Base-by-base conservation (phyloP, 2,113 vertebrate genomes). In the Seriola rivoliana region DNA sequence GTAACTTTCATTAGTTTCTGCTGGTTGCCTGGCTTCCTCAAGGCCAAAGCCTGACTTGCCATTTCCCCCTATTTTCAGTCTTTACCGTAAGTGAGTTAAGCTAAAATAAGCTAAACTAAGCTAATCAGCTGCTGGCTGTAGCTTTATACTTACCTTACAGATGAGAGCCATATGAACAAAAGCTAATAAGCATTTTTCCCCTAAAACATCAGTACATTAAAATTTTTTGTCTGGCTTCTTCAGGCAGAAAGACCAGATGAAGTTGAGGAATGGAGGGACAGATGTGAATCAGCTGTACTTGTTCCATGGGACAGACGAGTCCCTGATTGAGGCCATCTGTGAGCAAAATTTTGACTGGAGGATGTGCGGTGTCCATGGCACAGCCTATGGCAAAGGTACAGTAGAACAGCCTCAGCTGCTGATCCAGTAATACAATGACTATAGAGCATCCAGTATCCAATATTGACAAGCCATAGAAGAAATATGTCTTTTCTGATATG, bases 271-370 rank as follows among this genome's bases (percentile, higher is more conserved):
- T 0, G 80, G 58, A 12, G 89, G 93, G 5, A 91, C 85, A n/a
- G 10, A 38, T 4, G 89, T 96, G 21, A 87, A 88, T 5, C 91
- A 97, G 90, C 17, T 46, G 14, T 85, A 96, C 40, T 88, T 96
- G 19, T 97, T 98, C 89, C 95, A 96, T 0, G 94, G 95, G 8
- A 96, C 95, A 1, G 93, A 89, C 0, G 40, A 78, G 11, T 77
- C 55, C 42, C 68, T 94, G 0, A 19, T 95, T 0, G 65, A 89
- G 0, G 91, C 92, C 72, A 95, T 96, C 85, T 97, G 95, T 80
- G 92, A 95, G 60, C 94, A 97, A 67, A 97, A 97, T 93, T 97
- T 97, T 16, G 90, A 95, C 92, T 97, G 96, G 95, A 95, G 95
- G 17, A 81, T 96, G 82, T 97, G 93, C 76, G 96, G 96, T 0